Percentiles rank a stretch among this genome's conserved stretches.
Evolutionary conservation across 2,797 vertebrate species (phyloP).

Genomic region (Pempheris klunzingeri): DNA sequence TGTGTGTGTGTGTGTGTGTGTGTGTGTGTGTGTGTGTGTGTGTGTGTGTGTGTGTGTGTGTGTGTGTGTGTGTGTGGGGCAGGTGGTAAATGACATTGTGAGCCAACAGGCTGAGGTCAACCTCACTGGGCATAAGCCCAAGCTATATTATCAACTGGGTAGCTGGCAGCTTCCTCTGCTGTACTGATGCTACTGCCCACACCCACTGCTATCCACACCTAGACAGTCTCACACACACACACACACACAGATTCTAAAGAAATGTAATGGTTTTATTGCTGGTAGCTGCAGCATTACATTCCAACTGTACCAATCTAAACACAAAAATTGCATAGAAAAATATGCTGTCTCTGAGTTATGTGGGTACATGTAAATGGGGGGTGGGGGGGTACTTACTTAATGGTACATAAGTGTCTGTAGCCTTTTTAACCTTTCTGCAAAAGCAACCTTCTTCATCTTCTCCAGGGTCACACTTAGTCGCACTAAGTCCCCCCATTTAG

Average conservation of each 20-base stretch:
- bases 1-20: constrained; percentile 48
- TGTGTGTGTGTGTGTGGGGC: constrained; percentile 55
- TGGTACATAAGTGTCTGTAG: constrained; percentile 27
- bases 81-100: constrained; percentile 82
- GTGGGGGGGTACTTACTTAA: too few relatives aligned
- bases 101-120: constrained; percentile 82
- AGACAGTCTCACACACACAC: constrained; percentile 39
- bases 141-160: constrained; percentile 79
- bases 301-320: constrained; percentile 32
- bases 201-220: constrained; percentile 50
- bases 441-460: constrained; percentile 8
- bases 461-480: background rate
- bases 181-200: constrained; percentile 63
- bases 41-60: constrained; percentile 42
- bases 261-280: constrained; percentile 51
- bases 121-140: constrained; percentile 72
- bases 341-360: constrained; percentile 23
- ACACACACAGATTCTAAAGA: constrained; percentile 52
- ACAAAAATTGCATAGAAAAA: constrained; percentile 28
- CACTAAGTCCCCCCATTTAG: background rate
- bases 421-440: constrained; percentile 16
- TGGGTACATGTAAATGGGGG: too few relatives aligned
- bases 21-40: constrained; percentile 33
- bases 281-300: constrained; percentile 21
- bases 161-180: constrained; percentile 69